These are phyloP conservation scores for Ferrisia virgata DNA, from an alignment of 2,888 invertebrate genomes.

Conservation along the genomic window DNA sequence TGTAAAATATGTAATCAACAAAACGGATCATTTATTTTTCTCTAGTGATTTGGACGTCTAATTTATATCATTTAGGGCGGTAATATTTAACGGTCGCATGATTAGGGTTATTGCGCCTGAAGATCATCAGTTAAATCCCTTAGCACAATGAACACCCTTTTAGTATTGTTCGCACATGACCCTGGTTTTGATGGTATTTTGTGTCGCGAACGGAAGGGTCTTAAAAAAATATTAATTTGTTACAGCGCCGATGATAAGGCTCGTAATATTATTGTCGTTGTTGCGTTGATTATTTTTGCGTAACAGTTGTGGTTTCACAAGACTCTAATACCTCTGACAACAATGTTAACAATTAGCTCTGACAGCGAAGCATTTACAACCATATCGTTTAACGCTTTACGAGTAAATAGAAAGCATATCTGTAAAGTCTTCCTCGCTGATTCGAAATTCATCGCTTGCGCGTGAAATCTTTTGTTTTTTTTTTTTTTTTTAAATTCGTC, in stretches of 20 bases:
- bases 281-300: constrained; percentile 39
- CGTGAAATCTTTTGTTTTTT: constrained; percentile 13
- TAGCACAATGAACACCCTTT: constrained; percentile 38
- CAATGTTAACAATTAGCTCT: constrained; percentile 32
- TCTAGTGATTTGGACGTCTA: constrained; percentile 44
- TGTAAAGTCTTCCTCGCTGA: constrained; percentile 12
- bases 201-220: constrained; percentile 21
- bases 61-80: constrained; percentile 40
- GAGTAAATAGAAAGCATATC: constrained; percentile 1
- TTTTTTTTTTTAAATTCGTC: neutral
- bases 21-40: constrained; percentile 44
- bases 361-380: constrained; percentile 36
- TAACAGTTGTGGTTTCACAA: constrained; percentile 45
- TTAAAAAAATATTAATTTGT: constrained; percentile 45
- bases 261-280: constrained; percentile 30
- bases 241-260: constrained; percentile 41
- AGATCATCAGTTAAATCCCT: constrained; percentile 42
- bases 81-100: constrained; percentile 42
- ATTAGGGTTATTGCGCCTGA: constrained; percentile 40
- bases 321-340: constrained; percentile 38
- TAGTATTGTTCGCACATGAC: constrained; percentile 33
- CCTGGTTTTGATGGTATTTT: constrained; percentile 32
- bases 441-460: neutral
- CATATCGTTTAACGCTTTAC: constrained; percentile 15
- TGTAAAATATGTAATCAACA: constrained; percentile 35